Evolutionary conservation across 2,888 invertebrate species (phyloP).

Genomic region (Lepetodrilus schrolli): DNA sequence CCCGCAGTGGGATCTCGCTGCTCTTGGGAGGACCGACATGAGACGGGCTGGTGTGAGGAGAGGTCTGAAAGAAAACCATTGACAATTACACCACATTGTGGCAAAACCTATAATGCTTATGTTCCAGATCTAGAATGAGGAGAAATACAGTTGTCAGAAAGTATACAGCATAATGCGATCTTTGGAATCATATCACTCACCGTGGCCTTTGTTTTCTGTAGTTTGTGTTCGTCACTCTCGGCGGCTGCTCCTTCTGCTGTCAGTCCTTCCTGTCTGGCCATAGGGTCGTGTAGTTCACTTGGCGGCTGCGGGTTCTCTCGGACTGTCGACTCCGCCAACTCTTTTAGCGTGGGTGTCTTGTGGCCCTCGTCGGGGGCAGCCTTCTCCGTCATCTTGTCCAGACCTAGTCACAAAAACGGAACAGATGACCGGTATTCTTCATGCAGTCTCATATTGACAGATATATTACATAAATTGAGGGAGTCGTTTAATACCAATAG

Average conservation of each 20-base stretch:
- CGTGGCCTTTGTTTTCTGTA: constrained; percentile 54
- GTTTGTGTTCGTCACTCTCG: constrained; percentile 34
- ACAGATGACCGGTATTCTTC: no score
- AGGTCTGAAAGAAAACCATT: no score
- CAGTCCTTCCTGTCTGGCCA: constrained; percentile 27
- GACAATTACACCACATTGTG: no score
- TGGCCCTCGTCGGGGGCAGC: constrained; percentile 87
- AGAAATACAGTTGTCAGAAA: background rate
- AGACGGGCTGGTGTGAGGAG: constrained; percentile 56
- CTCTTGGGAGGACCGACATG: constrained; percentile 42
- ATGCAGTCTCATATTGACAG: no score
- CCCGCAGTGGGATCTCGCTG: constrained; percentile 41
- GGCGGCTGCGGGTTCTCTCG: constrained; percentile 62
- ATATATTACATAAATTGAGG: no score
- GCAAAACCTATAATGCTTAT: no score
- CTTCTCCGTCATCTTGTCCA: constrained; percentile 94
- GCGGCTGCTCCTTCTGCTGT: constrained; percentile 24
- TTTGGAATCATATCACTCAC: no score
- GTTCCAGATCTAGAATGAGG: no score
- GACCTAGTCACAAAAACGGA: constrained; percentile 78
- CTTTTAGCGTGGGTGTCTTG: constrained; percentile 59
- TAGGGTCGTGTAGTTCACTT: constrained; percentile 64
- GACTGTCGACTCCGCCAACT: constrained; percentile 60
- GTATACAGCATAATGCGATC: background rate
- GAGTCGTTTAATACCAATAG: no score